Conservation (phyloP, 2,113 vertebrate genomes). For the Aspidoscelis tigris region DNA sequence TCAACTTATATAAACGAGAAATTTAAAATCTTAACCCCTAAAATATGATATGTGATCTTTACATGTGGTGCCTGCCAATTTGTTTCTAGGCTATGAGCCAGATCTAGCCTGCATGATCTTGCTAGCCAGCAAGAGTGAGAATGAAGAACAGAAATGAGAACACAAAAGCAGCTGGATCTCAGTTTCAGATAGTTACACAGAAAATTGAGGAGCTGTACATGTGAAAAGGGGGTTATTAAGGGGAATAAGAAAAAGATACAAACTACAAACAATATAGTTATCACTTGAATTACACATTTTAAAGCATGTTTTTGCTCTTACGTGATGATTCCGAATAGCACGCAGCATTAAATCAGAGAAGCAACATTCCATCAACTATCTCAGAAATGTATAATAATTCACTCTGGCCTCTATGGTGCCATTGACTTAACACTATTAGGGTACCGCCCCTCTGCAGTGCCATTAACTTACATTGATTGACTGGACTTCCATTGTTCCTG, state of each 20-base stretch:
- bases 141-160: neutral
- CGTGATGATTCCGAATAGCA: too few relatives aligned
- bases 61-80: neutral
- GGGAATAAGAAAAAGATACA: neutral
- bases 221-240: neutral
- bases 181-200: neutral
- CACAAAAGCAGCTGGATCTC: neutral
- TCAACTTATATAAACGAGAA: neutral
- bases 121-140: neutral
- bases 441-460: too few relatives aligned
- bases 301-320: neutral
- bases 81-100: neutral
- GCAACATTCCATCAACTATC: too few relatives aligned
- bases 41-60: neutral
- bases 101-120: neutral
- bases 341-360: too few relatives aligned
- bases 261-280: neutral
- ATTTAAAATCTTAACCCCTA: neutral
- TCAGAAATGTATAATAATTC: too few relatives aligned
- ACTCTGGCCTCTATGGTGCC: too few relatives aligned
- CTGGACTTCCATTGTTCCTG: too few relatives aligned
- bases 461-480: too few relatives aligned
- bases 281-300: neutral
- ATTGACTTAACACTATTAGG: too few relatives aligned
- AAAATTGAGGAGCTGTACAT: neutral